Conservation (phyloP, 2,797 vertebrate genomes). For the Bovichtus variegatus region DNA sequence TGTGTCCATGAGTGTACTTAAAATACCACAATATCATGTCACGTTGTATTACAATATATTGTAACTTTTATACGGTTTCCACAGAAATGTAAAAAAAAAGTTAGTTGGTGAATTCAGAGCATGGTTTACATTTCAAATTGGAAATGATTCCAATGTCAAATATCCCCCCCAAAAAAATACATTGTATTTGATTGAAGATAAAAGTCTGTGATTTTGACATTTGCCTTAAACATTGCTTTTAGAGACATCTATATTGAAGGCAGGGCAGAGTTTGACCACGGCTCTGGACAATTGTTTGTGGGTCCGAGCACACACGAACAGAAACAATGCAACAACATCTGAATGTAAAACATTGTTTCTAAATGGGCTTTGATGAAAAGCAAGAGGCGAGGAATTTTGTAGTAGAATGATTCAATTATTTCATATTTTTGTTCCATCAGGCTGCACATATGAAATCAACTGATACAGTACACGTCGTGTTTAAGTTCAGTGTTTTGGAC, state of each 20-base stretch:
- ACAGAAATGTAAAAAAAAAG: slow-evolving; percentile 17
- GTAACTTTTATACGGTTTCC: not conserved
- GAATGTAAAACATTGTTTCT: slow-evolving; percentile 9
- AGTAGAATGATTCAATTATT: not conserved
- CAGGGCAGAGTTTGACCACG: not conserved
- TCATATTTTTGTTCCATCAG: not conserved
- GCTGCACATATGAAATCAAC: not conserved
- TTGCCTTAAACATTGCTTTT: not conserved
- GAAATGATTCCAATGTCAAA: not conserved
- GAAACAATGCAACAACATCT: not conserved
- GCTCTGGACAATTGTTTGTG: not conserved
- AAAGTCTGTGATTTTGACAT: not conserved
- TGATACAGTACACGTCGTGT: not conserved
- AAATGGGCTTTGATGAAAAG: slow-evolving; percentile 5
- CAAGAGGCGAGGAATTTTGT: not conserved
- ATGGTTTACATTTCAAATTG: slow-evolving; percentile 5
- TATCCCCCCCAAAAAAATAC: not conserved
- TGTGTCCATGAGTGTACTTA: slow-evolving; percentile 7
- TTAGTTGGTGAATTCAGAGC: slow-evolving; percentile 24
- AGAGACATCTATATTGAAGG: not conserved
- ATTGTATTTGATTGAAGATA: slow-evolving; percentile 4
- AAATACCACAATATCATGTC: slow-evolving; percentile 15
- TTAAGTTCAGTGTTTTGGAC: not conserved
- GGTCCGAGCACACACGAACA: not conserved
- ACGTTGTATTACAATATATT: slow-evolving; percentile 31